phyloP scores from a whole-genome alignment of 2,113 vertebrate genomes.

The Cyprinodon tularosa region DNA sequence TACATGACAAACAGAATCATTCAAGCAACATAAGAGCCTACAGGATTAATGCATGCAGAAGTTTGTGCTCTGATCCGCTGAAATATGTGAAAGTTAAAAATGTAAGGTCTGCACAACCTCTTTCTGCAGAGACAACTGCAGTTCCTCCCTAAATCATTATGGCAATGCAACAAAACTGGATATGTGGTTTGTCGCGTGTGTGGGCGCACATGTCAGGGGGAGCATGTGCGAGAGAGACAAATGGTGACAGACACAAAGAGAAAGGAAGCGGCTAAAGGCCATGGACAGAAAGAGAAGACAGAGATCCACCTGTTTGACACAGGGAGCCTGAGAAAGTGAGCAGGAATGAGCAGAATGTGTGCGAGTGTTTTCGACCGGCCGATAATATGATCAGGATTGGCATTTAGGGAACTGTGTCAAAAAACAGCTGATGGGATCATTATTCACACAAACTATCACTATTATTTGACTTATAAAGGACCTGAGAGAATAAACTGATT shows the following conservation, averaged over 20 bases:
- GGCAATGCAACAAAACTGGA: neutral
- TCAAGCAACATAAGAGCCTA: constrained; percentile 26
- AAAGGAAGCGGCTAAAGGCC: constrained; percentile 25
- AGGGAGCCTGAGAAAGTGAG: constrained; percentile 79
- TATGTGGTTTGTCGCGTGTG: constrained; percentile 13
- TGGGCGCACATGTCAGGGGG: constrained; percentile 4
- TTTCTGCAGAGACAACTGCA: neutral
- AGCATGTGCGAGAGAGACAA: constrained; percentile 30
- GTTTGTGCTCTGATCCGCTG: neutral
- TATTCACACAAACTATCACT: constrained; percentile 42
- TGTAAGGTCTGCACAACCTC: neutral
- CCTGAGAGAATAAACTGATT: constrained; percentile 3
- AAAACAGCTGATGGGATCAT: constrained; percentile 64
- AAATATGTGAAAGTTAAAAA: neutral
- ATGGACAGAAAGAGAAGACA: constrained; percentile 50
- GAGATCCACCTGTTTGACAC: constrained; percentile 77
- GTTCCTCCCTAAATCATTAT: constrained; percentile 24
- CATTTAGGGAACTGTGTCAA: constrained; percentile 56
- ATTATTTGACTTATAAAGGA: constrained; percentile 46
- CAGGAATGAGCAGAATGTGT: constrained; percentile 76
- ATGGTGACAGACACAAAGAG: constrained; percentile 44
- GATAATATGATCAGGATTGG: constrained; percentile 62
- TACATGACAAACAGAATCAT: constrained; percentile 43
- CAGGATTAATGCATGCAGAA: neutral
- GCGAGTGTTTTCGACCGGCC: constrained; percentile 32